Evolutionary conservation across 2,888 invertebrate species (phyloP).

Genomic region (Cacoxenus indagator): DNA sequence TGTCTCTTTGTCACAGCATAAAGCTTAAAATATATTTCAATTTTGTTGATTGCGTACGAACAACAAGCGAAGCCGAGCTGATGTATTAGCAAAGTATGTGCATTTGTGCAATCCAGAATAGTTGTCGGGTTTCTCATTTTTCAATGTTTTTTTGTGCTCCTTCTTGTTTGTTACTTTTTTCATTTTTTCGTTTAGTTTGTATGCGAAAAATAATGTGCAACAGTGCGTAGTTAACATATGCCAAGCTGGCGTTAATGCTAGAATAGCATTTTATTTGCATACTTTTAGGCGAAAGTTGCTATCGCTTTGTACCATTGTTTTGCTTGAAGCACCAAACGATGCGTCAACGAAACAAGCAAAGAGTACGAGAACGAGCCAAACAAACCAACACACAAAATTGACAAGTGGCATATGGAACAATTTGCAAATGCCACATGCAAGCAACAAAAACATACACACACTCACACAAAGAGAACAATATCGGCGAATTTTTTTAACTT

Average conservation of each 20-base stretch:
- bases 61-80: constrained; percentile 23
- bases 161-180: not conserved
- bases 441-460: constrained; percentile 41
- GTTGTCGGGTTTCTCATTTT: constrained; percentile 40
- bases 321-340: constrained; percentile 41
- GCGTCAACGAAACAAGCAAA: constrained; percentile 25
- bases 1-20: constrained; percentile 15
- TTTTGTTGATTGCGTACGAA: constrained; percentile 50
- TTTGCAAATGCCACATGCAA: constrained; percentile 60
- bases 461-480: not conserved
- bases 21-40: constrained; percentile 41
- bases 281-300: constrained; percentile 56
- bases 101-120: constrained; percentile 56
- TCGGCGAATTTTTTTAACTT: constrained; percentile 42
- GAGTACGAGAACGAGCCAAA: constrained; percentile 40
- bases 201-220: not conserved
- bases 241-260: not conserved
- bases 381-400: constrained; percentile 59
- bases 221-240: not conserved
- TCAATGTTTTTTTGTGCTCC: not conserved
- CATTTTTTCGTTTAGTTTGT: too few species aligned
- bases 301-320: constrained; percentile 24
- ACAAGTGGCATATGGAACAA: constrained; percentile 60
- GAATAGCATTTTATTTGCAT: constrained; percentile 57
- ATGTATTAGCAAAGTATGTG: constrained; percentile 54